Evolutionary conservation across 2,797 vertebrate genomes (phyloP), one percentile per base, ranked within the genome.

Genomic region (Rhinichthys osculus): DNA sequence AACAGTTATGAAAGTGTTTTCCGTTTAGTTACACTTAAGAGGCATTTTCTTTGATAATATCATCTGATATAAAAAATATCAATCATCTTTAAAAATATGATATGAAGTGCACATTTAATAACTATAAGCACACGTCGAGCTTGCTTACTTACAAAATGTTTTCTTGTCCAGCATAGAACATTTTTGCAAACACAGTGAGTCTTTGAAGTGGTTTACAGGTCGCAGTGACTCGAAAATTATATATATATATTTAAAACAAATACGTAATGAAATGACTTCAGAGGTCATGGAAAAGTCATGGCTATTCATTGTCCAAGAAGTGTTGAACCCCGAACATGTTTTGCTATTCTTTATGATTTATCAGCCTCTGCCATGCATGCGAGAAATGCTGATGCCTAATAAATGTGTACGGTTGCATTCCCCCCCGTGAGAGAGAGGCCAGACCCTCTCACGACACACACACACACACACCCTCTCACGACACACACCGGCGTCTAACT

Each of bases 381-480:
- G 14, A 66, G 38, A 66, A 76, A 66, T 13, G 14, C 13, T 83
- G 81, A 84, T 44, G 40, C 66, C 38, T 70, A 78, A 84, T 69
- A 77, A 84, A 78, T 70, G 38, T 17, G 33, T 59, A 21, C 27
- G 21, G 91, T 94, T 84, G 86, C 84, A 81, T 79, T 64, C 62
- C 78, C 86, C 90, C 88, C 88, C 74, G 52, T 72, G 88, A 88
- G 89, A 91, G 81, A 74, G 86, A 86, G 85, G 85, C 80, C 87
- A 90, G 83, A 89, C 90, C 92, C 91, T 95, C 94, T 94, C 92
- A 92, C 93, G 93, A 91, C 91, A 88, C 47, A 47, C 44, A 47
- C 44, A 47, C 42, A 44, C 42, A 44, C 42, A 44, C 42, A 44
- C 42, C 91, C 91, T 95, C 94, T 94, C 92, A 92, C 93, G 92